A percentile compares a stretch with the other conserved stretches of the same genome.
phyloP scores from a whole-genome alignment of 2,113 vertebrate genomes.

The Clinocottus analis region DNA sequence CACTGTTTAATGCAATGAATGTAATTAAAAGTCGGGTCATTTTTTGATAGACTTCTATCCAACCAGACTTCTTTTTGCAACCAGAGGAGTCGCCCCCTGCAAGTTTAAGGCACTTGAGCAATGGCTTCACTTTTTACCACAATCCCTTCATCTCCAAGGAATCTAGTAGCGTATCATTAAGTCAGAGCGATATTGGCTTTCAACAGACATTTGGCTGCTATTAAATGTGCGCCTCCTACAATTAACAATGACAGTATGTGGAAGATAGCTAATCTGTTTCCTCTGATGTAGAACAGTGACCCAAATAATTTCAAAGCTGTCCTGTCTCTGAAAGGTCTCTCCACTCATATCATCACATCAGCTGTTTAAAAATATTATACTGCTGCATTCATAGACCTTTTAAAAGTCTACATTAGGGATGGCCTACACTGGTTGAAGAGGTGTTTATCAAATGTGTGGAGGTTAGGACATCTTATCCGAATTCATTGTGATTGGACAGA shows the following conservation, averaged over 20 bases:
- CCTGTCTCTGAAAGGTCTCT: too few species aligned
- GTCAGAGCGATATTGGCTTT: slow-evolving; percentile 4
- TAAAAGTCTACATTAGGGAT: neutral
- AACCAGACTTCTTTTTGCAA: too few species aligned
- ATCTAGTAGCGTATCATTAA: slow-evolving; percentile 17
- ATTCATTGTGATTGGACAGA: neutral
- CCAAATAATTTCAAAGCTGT: too few species aligned
- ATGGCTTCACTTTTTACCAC: too few species aligned
- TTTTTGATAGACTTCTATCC: too few species aligned
- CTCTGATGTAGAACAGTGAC: slow-evolving; percentile 2
- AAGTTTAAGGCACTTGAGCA: too few species aligned
- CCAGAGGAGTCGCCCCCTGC: too few species aligned
- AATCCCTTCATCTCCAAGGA: slow-evolving; percentile 7
- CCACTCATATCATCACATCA: too few species aligned
- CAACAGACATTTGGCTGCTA: neutral
- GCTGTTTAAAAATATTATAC: neutral
- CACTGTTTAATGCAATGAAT: too few species aligned
- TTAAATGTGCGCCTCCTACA: neutral
- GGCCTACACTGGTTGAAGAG: neutral
- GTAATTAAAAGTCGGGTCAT: too few species aligned
- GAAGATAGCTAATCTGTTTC: neutral
- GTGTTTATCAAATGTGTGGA: slow-evolving; percentile 4
- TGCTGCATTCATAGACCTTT: neutral
- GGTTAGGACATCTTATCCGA: neutral
- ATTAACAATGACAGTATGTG: slow-evolving; percentile 2